phyloP scores from a whole-genome alignment of 2,797 vertebrate genomes.

The Argentina silus region DNA sequence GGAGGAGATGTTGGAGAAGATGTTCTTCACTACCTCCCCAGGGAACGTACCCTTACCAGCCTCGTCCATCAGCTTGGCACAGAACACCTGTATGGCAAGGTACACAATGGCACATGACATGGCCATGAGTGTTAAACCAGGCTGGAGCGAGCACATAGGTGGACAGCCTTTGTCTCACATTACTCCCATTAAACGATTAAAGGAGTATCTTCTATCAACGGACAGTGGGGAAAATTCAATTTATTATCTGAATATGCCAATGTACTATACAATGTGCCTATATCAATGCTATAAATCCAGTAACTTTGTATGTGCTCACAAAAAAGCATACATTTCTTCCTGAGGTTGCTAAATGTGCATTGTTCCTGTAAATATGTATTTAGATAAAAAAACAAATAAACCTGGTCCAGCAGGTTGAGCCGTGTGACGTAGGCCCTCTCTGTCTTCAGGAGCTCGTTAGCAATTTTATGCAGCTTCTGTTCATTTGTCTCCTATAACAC shows the following conservation, averaged over 20 bases:
- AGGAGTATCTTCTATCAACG: too few relatives aligned
- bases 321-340: too few relatives aligned
- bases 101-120: not conserved
- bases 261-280: too few relatives aligned
- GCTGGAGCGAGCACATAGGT: not conserved
- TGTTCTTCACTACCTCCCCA: conserved; percentile 92
- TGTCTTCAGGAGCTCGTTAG: conserved; percentile 93
- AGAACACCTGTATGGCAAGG: conserved; percentile 83
- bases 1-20: conserved; percentile 97
- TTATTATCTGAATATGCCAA: too few relatives aligned
- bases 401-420: conserved; percentile 92
- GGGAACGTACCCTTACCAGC: conserved; percentile 92
- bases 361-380: too few relatives aligned
- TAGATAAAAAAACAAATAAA: conserved; percentile 37
- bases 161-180: too few relatives aligned
- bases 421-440: conserved; percentile 93
- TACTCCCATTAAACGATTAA: too few relatives aligned
- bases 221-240: too few relatives aligned
- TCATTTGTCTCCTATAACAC: conserved; percentile 90
- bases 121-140: not conserved
- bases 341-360: too few relatives aligned
- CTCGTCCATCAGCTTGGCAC: conserved; percentile 89
- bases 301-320: too few relatives aligned
- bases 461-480: conserved; percentile 95
- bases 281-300: too few relatives aligned